These are phyloP conservation scores for Anagrus nilaparvatae DNA, from an alignment of 1,140 invertebrate genomes.

Conservation along the genomic window DNA sequence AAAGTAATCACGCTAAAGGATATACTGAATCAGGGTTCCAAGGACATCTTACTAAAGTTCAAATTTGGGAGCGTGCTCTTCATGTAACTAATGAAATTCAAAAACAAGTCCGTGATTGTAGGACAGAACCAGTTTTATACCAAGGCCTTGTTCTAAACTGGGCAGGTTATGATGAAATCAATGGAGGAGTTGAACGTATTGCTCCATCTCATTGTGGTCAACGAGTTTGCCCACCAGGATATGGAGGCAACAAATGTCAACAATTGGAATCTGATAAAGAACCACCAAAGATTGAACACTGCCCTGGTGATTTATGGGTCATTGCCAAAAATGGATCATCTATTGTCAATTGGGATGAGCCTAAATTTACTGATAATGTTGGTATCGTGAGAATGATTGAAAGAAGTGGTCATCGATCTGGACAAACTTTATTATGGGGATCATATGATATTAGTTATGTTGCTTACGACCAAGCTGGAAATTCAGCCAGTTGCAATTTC, in stretches of 20 bases:
- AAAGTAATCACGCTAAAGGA: conserved; percentile 59
- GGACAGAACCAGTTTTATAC: conserved; percentile 84
- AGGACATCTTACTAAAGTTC: conserved; percentile 88
- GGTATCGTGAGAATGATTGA: conserved; percentile 70
- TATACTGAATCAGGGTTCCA: conserved; percentile 85
- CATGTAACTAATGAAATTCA: conserved; percentile 90
- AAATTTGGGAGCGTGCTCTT: conserved; percentile 84
- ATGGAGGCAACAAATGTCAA: conserved; percentile 72
- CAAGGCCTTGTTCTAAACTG: conserved; percentile 78
- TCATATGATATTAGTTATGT: conserved; percentile 89
- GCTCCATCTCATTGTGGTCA: conserved; percentile 88
- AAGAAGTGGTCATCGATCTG: conserved; percentile 77
- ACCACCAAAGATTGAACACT: conserved; percentile 77
- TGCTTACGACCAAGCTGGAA: conserved; percentile 82
- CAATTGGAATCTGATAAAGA: conserved; percentile 74
- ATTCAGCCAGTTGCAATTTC: conserved; percentile 85
- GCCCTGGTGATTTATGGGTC: conserved; percentile 88
- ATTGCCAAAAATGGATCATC: conserved; percentile 86
- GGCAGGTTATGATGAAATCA: conserved; percentile 82
- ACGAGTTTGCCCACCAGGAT: conserved; percentile 74
- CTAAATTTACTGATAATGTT: conserved; percentile 81
- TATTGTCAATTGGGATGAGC: conserved; percentile 89
- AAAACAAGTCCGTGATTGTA: conserved; percentile 81
- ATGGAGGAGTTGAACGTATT: conserved; percentile 81
- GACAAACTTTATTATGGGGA: conserved; percentile 87